phyloP scores from a whole-genome alignment of 1,140 invertebrate species.

The Leguminivora glycinivorella region DNA sequence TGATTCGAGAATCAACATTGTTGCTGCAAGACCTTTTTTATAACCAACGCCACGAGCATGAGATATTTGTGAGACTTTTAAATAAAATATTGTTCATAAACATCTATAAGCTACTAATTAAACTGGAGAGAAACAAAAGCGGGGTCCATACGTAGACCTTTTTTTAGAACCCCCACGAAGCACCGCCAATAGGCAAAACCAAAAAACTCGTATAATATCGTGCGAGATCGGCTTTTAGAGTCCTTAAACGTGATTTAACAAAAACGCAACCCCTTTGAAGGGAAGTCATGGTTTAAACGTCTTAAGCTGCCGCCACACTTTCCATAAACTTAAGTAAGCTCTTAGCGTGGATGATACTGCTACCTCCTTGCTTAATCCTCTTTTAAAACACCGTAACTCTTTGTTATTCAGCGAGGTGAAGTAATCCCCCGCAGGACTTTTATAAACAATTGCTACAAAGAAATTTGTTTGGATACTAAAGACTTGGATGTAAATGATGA shows the following conservation, averaged over 20 bases:
- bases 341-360: constrained; percentile 68
- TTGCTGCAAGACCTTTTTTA: not conserved
- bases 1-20: constrained; percentile 5
- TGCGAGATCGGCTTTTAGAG: constrained; percentile 54
- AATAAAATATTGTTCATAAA: constrained; percentile 44
- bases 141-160: constrained; percentile 46
- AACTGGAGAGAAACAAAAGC: constrained; percentile 57
- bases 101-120: constrained; percentile 68
- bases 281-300: constrained; percentile 68
- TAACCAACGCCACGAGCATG: not conserved
- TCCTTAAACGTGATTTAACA: constrained; percentile 65
- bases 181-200: constrained; percentile 42
- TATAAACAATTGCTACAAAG: constrained; percentile 65
- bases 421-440: constrained; percentile 61
- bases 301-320: constrained; percentile 64
- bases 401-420: constrained; percentile 66
- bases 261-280: constrained; percentile 74
- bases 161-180: constrained; percentile 67
- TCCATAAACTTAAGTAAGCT: constrained; percentile 73
- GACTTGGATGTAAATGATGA: constrained; percentile 55
- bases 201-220: constrained; percentile 57
- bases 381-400: constrained; percentile 67
- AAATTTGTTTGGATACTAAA: constrained; percentile 50
- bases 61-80: constrained; percentile 9
- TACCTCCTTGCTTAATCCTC: constrained; percentile 69